These are phyloP conservation scores for Brachionus calyciflorus DNA, from an alignment of 1,140 invertebrate genomes.

Conservation along the genomic window DNA sequence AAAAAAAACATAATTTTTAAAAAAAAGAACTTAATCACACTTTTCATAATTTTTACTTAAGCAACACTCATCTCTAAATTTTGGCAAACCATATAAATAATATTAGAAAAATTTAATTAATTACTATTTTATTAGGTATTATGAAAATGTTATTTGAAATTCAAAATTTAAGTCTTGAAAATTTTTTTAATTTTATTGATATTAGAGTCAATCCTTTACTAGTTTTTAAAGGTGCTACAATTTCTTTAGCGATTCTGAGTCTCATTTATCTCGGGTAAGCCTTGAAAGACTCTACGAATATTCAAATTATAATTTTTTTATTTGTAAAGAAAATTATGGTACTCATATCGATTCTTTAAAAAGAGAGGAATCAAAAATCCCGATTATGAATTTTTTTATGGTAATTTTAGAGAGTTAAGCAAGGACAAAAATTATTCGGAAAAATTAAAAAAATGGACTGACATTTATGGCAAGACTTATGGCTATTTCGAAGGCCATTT, in stretches of 20 bases:
- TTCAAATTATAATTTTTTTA: background rate
- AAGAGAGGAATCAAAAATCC: background rate
- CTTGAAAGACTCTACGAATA: background rate
- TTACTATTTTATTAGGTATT: background rate
- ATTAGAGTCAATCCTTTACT: background rate
- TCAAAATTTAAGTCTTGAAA: background rate
- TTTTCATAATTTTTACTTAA: too few relatives aligned
- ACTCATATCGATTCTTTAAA: slow-evolving; percentile 21
- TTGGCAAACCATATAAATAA: too few relatives aligned
- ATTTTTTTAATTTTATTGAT: background rate
- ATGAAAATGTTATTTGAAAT: background rate
- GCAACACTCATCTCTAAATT: too few relatives aligned
- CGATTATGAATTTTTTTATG: slow-evolving; percentile 25
- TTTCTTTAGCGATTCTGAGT: background rate
- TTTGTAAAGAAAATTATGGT: slow-evolving; percentile 20
- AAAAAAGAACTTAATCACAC: too few relatives aligned
- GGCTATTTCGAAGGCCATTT: slow-evolving; percentile 60
- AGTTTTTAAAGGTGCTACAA: background rate
- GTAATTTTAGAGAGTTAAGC: slow-evolving; percentile 11
- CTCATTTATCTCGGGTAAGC: background rate
- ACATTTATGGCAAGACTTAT: slow-evolving; percentile 59
- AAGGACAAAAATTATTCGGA: slow-evolving; percentile 32
- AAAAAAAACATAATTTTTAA: too few relatives aligned
- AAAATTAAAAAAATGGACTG: slow-evolving; percentile 53
- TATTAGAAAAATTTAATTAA: too few relatives aligned